phyloP scores from a whole-genome alignment of 2,797 vertebrate species.

The Crocodylus rhombifer region DNA sequence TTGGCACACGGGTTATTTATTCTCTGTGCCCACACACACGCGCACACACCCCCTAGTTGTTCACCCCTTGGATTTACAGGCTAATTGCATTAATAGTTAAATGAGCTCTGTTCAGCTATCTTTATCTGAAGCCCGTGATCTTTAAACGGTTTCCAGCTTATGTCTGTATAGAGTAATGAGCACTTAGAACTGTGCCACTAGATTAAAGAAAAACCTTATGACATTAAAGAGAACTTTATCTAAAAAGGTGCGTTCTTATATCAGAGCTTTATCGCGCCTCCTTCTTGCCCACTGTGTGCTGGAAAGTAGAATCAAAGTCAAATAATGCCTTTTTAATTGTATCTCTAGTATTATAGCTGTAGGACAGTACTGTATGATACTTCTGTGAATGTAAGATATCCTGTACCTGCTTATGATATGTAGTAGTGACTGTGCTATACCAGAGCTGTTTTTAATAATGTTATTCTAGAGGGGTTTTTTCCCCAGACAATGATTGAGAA shows the following conservation, averaged over 20 bases:
- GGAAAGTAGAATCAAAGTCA: slow-evolving; percentile 83
- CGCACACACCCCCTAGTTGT: neutral
- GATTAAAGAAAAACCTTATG: slow-evolving; percentile 47
- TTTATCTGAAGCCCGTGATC: slow-evolving; percentile 59
- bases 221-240: slow-evolving; percentile 42
- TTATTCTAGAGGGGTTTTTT: slow-evolving; percentile 82
- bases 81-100: slow-evolving; percentile 55
- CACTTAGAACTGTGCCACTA: slow-evolving; percentile 64
- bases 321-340: slow-evolving; percentile 85
- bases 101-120: slow-evolving; percentile 55
- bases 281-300: slow-evolving; percentile 78
- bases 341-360: slow-evolving; percentile 83
- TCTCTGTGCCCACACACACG: neutral
- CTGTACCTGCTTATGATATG: slow-evolving; percentile 83
- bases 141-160: slow-evolving; percentile 76
- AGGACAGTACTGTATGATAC: slow-evolving; percentile 84
- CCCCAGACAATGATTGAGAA: slow-evolving; percentile 83
- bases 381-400: slow-evolving; percentile 85
- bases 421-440: slow-evolving; percentile 84
- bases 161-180: slow-evolving; percentile 68
- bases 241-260: slow-evolving; percentile 66
- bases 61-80: slow-evolving; percentile 39
- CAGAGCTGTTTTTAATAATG: slow-evolving; percentile 86
- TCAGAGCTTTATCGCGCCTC: slow-evolving; percentile 72
- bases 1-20: slow-evolving; percentile 42